Percentiles rank a stretch among this genome's conserved stretches.
Evolutionary conservation across 2,888 invertebrate genomes (phyloP).

Genomic region (Troglohyphantes excavatus): DNA sequence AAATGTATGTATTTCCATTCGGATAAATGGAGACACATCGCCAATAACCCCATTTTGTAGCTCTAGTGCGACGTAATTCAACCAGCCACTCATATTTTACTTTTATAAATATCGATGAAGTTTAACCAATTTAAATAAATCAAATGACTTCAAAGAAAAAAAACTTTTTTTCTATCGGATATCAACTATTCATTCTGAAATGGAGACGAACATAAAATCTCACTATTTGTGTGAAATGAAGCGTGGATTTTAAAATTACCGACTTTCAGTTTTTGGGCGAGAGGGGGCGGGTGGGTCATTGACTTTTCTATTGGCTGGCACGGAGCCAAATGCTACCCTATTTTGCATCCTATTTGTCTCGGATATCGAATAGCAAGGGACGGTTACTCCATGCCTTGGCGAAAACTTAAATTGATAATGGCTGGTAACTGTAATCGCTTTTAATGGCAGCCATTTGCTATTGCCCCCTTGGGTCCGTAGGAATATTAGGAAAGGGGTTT

Average conservation of each 20-base stretch:
- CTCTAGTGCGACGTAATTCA: too few relatives aligned
- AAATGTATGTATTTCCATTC: too few relatives aligned
- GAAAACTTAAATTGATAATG: constrained; percentile 9
- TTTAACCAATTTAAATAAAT: too few relatives aligned
- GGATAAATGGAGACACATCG: too few relatives aligned
- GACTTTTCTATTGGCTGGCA: constrained; percentile 19
- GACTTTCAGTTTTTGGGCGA: not conserved
- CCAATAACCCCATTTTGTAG: too few relatives aligned
- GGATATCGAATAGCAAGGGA: not conserved
- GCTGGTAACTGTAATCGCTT: not conserved
- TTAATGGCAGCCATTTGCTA: not conserved
- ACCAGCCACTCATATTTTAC: too few relatives aligned
- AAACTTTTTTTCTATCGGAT: too few relatives aligned
- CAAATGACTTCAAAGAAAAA: too few relatives aligned
- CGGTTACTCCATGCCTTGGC: not conserved
- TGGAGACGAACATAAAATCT: not conserved
- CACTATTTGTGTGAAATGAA: not conserved
- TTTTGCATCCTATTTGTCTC: constrained; percentile 27
- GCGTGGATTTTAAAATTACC: not conserved
- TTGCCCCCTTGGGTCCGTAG: not conserved
- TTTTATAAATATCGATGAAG: too few relatives aligned
- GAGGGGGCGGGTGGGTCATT: not conserved
- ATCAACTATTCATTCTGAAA: not conserved
- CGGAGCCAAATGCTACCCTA: constrained; percentile 1
- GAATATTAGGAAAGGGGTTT: too few relatives aligned